Base-by-base conservation (phyloP, 2,888 invertebrate species). In the Mechanitis messenoides region DNA sequence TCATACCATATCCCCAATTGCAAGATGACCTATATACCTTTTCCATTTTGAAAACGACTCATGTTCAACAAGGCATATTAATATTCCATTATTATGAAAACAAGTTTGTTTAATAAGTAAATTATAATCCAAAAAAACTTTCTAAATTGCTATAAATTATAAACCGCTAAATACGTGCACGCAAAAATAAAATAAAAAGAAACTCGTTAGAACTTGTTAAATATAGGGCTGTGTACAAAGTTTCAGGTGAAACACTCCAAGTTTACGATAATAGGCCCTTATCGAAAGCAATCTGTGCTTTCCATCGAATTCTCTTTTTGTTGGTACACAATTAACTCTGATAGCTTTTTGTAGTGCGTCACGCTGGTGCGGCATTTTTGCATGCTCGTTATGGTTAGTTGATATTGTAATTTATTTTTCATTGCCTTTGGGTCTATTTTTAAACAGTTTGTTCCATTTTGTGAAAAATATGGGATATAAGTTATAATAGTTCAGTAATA, bases 301-400 rank as follows among this genome's bases (percentile, higher is more conserved):
- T 80, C 78, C 74, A 77, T 81, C 79, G 76, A 83, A 84, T 82
- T 85, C 85, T 84, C 84, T 83, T 85, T 86, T 84, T 78, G 80
- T 82, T 81, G 81, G 82, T 81, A 78, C 81, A 86, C 85, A 87
- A 86, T 87, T 87, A 87, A 82, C 79, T 83, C 76, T 83, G 84
- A 85, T 87, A 84, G 84, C 81, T 85, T 85, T 87, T 84, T 82
- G 77, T 83, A 83, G 81, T 71, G 74, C 81, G 84, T 84, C 82
- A 85, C 82, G 82, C 76, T 79, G 59, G 35, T 56, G 53, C 61
- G 45, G 31, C 56, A 50, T 50, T 58, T 33, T 42, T 59, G 59
- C 35, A 63, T 60, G 69, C 63, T 12, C 28, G 60, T 66, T 71
- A 33, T 50, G 50, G 50, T 50, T 50, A 50, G 50, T 50, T 50